Evolutionary conservation across 2,888 invertebrate genomes (phyloP).

Genomic region (Microdon myrmicae): DNA sequence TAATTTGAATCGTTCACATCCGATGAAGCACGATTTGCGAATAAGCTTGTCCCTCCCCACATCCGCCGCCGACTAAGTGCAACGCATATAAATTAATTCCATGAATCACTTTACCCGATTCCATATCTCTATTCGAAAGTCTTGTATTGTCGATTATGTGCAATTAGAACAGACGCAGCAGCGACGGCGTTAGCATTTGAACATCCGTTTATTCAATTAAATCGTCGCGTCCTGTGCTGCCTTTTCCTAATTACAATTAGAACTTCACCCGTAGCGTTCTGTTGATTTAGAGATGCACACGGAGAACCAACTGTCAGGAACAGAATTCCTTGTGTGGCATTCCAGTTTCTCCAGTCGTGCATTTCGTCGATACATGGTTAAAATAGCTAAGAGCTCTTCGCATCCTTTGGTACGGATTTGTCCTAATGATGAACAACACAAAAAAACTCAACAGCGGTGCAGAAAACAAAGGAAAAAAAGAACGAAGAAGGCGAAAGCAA

Average conservation of each 20-base stretch:
- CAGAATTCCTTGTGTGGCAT: constrained; percentile 24
- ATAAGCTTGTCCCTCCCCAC: too few relatives aligned
- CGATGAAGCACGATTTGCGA: too few relatives aligned
- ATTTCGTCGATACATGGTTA: constrained; percentile 39
- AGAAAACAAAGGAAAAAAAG: constrained; percentile 7
- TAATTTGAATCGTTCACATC: too few relatives aligned
- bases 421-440: constrained; percentile 35
- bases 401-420: constrained; percentile 40
- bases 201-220: constrained; percentile 34
- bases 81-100: too few relatives aligned
- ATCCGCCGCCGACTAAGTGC: too few relatives aligned
- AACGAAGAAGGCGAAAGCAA: too few relatives aligned
- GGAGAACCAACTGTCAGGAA: constrained; percentile 43
- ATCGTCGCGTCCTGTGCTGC: constrained; percentile 22
- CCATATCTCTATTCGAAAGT: too few relatives aligned
- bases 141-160: too few relatives aligned
- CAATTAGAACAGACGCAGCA: too few relatives aligned
- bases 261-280: constrained; percentile 23
- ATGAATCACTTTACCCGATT: too few relatives aligned
- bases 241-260: constrained; percentile 47
- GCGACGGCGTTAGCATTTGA: too few relatives aligned
- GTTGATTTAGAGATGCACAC: constrained; percentile 42
- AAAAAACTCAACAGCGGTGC: not conserved
- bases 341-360: constrained; percentile 16
- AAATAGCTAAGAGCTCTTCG: constrained; percentile 33